Evolutionary conservation across 2,113 vertebrate genomes (phyloP), one percentile per base, ranked within the genome.

Genomic region (Takifugu flavidus): DNA sequence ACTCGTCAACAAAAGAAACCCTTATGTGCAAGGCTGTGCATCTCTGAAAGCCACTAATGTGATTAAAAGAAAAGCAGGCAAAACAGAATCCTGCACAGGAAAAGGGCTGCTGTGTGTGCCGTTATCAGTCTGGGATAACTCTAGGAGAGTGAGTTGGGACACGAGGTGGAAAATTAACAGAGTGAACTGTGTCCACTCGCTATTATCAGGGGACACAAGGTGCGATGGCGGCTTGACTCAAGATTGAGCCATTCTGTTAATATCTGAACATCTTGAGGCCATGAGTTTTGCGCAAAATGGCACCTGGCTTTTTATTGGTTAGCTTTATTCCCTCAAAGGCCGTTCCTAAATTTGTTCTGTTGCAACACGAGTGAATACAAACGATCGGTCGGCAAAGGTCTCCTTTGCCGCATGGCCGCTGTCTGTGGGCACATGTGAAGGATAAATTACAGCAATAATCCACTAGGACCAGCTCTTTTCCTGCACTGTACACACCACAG

Each of bases 161-260:
- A 72, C 70, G 72, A 83, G 52, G 74, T 79, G 76, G 81, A 84
- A 87, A 85, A 86, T 84, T 66, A 80, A 85, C 79, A 13, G 56
- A 68, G 49, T 47, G 58, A 79, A 70, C 72, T 56, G 77, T 74
- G 75, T 79, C 75, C 77, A 74, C 77, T 79, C 65, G 65, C 53
- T 66, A 70, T 80, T 80, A 85, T 75, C 74, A 52, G 45, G 26
- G 51, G 57, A 72, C 69, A 67, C 64, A 42, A 76, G 70, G 54
- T 58, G 52, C n/a, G 25, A 56, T 6, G 1, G 44, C 49, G 50
- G 60, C 49, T 74, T 54, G 59, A 77, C 64, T 80, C 53, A 49
- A 76, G 81, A 60, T 72, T 45, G 25, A 57, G 56, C 74, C 11
- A 2, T 56, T 25, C 1, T n/a, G 45, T 25, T 0, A 13, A 2